Percentiles rank a stretch among this genome's conserved stretches.
Conservation (phyloP, 64 coral and sea anemone genomes). For the Montipora cactus region DNA sequence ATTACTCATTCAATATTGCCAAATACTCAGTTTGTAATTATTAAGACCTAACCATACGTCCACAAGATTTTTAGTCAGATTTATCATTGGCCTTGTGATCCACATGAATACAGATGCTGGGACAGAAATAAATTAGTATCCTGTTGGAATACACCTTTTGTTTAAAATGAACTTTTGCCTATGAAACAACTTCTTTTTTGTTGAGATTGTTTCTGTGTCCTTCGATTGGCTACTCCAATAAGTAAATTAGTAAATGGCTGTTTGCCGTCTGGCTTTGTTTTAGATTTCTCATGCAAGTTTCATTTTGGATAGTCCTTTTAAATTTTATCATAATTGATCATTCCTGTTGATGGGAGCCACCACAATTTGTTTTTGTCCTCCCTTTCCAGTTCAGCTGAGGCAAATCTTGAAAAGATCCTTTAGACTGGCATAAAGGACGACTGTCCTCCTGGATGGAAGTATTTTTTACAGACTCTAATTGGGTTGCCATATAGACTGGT, state of each 20-base stretch:
- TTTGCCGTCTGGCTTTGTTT: background rate
- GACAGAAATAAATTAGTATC: background rate
- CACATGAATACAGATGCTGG: background rate
- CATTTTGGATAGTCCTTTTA: conserved; percentile 9
- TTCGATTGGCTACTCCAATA: background rate
- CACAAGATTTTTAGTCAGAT: conserved; percentile 9
- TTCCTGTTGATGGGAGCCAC: conserved; percentile 57
- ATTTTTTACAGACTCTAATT: background rate
- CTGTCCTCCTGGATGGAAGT: conserved; percentile 8
- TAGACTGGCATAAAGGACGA: conserved; percentile 68
- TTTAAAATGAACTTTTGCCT: conserved; percentile 5
- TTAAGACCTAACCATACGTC: background rate
- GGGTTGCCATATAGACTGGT: conserved; percentile 49
- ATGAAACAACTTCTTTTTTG: conserved; percentile 14
- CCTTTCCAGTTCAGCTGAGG: conserved; percentile 15
- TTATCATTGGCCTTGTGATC: conserved; percentile 10
- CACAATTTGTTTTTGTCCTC: conserved; percentile 25
- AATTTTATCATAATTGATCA: conserved; percentile 37
- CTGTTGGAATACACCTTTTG: background rate
- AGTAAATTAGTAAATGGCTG: background rate
- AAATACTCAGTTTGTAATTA: conserved; percentile 6
- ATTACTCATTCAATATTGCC: conserved; percentile 9
- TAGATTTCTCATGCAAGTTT: background rate
- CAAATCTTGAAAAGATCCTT: conserved; percentile 66
- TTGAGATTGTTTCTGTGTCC: background rate